These are phyloP conservation scores for Morpho deidamia DNA, from an alignment of 2,888 invertebrate genomes.

Conservation along the genomic window DNA sequence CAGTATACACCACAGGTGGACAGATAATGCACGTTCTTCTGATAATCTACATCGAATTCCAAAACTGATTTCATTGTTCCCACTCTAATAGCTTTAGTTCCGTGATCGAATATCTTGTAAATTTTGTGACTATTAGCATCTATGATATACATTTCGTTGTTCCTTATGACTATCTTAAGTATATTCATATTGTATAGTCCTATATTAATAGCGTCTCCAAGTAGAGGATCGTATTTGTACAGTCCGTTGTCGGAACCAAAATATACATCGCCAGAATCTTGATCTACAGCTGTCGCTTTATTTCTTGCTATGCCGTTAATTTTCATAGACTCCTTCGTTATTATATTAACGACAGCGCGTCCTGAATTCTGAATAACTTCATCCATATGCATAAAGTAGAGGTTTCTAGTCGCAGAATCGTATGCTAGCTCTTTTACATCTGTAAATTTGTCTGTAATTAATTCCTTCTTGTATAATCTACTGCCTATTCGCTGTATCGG, in stretches of 20 bases:
- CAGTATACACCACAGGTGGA: slow-evolving; percentile 64
- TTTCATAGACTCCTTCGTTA: slow-evolving; percentile 50
- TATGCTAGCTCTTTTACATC: slow-evolving; percentile 59
- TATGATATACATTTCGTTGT: slow-evolving; percentile 57
- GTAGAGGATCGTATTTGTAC: slow-evolving; percentile 54
- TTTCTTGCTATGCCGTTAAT: slow-evolving; percentile 54
- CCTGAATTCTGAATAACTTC: slow-evolving; percentile 56
- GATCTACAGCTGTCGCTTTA: slow-evolving; percentile 59
- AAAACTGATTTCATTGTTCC: slow-evolving; percentile 52
- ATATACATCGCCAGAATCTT: slow-evolving; percentile 56
- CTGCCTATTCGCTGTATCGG: slow-evolving; percentile 53
- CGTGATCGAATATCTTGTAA: slow-evolving; percentile 52
- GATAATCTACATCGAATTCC: slow-evolving; percentile 57
- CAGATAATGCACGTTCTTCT: slow-evolving; percentile 54
- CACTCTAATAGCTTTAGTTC: slow-evolving; percentile 38
- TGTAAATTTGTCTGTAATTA: slow-evolving; percentile 46
- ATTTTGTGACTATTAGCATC: slow-evolving; percentile 64
- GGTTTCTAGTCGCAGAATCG: slow-evolving; percentile 58
- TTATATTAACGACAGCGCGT: slow-evolving; percentile 51
- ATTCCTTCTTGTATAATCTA: slow-evolving; percentile 53
- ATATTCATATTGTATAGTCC: slow-evolving; percentile 63
- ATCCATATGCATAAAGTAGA: slow-evolving; percentile 70
- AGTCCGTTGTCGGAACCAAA: slow-evolving; percentile 64
- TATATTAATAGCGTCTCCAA: slow-evolving; percentile 46
- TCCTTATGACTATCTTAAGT: slow-evolving; percentile 56